Evolutionary conservation across 2,888 invertebrate species (phyloP).

Genomic region (Phalera bucephala): DNA sequence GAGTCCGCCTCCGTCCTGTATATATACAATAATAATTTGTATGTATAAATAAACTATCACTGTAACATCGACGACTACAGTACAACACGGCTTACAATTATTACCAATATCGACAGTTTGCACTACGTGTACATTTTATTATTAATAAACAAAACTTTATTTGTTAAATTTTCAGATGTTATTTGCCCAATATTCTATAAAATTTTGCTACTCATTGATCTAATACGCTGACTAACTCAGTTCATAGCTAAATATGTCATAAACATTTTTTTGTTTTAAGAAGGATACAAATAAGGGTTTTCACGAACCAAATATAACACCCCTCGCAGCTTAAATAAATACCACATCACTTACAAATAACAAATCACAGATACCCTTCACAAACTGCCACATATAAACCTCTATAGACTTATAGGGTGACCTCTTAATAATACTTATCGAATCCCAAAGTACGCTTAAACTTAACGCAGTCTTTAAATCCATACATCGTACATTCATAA

Average conservation of each 20-base stretch:
- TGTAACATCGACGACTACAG: constrained; percentile 38
- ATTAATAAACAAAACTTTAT: constrained; percentile 1
- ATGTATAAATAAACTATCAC: constrained; percentile 29
- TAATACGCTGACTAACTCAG: too few relatives aligned
- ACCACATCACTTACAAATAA: constrained; percentile 62
- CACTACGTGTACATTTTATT: constrained; percentile 37
- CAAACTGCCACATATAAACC: constrained; percentile 56
- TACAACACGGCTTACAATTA: constrained; percentile 46
- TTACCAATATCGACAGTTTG: constrained; percentile 58
- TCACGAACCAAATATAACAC: constrained; percentile 35
- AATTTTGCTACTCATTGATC: too few relatives aligned
- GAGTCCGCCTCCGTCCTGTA: constrained; percentile 14
- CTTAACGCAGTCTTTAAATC: constrained; percentile 75
- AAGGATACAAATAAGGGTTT: constrained; percentile 21
- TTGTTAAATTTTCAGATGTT: too few relatives aligned
- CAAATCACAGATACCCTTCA: constrained; percentile 77
- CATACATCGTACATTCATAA: constrained; percentile 57
- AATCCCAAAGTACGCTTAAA: constrained; percentile 49
- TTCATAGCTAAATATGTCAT: too few relatives aligned
- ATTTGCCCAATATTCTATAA: background rate
- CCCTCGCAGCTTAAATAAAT: constrained; percentile 55
- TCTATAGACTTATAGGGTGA: constrained; percentile 24
- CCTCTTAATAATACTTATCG: constrained; percentile 30
- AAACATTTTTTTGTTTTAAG: background rate
- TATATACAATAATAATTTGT: too few relatives aligned